Conservation (phyloP, 2,888 invertebrate genomes). For the Dryocosmus kuriphilus region DNA sequence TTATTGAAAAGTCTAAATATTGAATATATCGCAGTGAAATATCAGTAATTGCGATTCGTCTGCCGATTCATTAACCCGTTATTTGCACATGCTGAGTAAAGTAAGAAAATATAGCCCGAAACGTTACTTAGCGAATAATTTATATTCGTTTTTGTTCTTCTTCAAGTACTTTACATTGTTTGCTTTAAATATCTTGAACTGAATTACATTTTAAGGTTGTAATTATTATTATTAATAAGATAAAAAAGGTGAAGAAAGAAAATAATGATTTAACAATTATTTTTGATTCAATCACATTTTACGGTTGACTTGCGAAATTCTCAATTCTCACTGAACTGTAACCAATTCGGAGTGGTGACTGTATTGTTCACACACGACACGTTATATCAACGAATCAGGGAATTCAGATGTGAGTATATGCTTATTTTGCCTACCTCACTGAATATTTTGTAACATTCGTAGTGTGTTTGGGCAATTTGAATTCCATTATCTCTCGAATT, state of each 20-base stretch:
- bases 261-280: not conserved
- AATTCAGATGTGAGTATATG: constrained; percentile 16
- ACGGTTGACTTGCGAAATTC: constrained; percentile 1
- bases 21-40: not conserved
- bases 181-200: too few species aligned
- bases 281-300: not conserved
- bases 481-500: too few species aligned
- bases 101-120: too few species aligned
- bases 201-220: too few species aligned
- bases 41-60: not conserved
- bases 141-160: too few species aligned
- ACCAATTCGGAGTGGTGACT: constrained; percentile 9
- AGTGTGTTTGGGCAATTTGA: too few species aligned
- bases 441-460: not conserved
- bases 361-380: constrained; percentile 23
- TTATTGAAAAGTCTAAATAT: too few species aligned
- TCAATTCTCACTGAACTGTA: constrained; percentile 9
- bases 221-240: too few species aligned
- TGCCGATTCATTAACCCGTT: not conserved
- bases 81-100: not conserved
- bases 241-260: too few species aligned
- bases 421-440: not conserved
- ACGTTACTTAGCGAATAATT: too few species aligned
- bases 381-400: constrained; percentile 3
- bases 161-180: too few species aligned